Evolutionary conservation across 2,113 vertebrate species (phyloP).

Genomic region (Campylorhamphus procurvoides): DNA sequence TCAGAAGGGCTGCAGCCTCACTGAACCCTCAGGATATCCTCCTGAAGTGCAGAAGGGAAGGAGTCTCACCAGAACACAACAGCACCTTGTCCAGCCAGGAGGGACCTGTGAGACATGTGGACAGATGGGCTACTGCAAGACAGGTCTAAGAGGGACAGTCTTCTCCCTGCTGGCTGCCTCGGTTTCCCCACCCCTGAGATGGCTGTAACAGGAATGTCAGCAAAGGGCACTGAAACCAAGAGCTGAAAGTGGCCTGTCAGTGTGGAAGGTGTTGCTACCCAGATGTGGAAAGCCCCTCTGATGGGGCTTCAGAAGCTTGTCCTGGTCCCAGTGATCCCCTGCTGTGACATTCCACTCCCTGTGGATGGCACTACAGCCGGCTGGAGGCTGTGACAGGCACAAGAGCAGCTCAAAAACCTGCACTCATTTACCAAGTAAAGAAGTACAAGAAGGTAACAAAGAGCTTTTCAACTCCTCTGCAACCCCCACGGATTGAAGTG

Average conservation of each 20-base stretch:
- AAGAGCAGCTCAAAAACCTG: background rate
- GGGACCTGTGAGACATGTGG: background rate
- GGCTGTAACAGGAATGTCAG: background rate
- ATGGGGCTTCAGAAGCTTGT: background rate
- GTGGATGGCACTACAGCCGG: no score
- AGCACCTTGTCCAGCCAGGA: background rate
- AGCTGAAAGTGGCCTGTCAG: background rate
- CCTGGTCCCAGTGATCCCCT: background rate
- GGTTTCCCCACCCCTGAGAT: background rate
- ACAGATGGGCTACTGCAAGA: background rate
- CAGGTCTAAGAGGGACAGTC: background rate
- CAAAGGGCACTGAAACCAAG: background rate
- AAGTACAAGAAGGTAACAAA: background rate
- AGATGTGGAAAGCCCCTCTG: background rate
- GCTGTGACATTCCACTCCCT: background rate
- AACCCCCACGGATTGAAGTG: accelerated
- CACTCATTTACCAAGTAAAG: background rate
- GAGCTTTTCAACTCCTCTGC: background rate
- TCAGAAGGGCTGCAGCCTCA: background rate
- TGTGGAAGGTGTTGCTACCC: background rate
- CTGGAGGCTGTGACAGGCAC: background rate
- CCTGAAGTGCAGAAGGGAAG: background rate
- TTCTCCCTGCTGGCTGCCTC: background rate
- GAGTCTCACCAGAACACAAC: background rate
- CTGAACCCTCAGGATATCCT: background rate